These are phyloP conservation scores for Mythimna vitellina DNA, from an alignment of 2,888 invertebrate species.

Conservation along the genomic window DNA sequence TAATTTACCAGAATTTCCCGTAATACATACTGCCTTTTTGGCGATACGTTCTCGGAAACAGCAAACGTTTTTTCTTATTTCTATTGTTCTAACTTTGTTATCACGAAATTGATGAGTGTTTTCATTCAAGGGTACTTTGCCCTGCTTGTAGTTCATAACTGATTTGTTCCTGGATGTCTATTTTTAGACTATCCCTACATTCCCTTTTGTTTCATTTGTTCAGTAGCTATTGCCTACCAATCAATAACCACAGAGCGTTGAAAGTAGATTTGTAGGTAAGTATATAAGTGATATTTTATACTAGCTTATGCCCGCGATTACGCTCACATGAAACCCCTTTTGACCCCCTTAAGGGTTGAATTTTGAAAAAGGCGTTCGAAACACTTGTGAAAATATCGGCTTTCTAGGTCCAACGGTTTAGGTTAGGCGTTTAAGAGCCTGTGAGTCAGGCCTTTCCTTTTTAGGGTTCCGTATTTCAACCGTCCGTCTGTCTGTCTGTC, in stretches of 20 bases:
- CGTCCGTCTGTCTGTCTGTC: too few relatives aligned
- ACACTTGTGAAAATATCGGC: too few relatives aligned
- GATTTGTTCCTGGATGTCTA: constrained; percentile 6
- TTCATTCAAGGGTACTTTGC: neutral
- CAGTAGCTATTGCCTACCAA: neutral
- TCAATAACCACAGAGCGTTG: constrained; percentile 24
- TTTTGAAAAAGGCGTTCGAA: too few relatives aligned
- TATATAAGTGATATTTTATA: neutral
- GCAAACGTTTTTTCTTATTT: too few relatives aligned
- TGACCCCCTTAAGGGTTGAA: too few relatives aligned
- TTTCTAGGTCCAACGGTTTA: too few relatives aligned
- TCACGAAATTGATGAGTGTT: neutral
- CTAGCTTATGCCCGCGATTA: neutral
- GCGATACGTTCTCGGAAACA: neutral
- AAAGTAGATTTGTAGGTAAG: neutral
- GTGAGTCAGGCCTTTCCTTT: too few relatives aligned
- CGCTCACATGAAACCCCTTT: too few relatives aligned
- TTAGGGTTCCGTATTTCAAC: too few relatives aligned
- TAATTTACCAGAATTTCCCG: constrained; percentile 44
- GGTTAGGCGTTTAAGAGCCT: too few relatives aligned
- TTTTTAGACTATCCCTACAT: constrained; percentile 15
- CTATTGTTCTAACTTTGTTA: constrained; percentile 11
- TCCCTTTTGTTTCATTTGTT: constrained; percentile 7
- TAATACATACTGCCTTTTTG: constrained; percentile 12
- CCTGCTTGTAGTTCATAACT: neutral